Evolutionary conservation across 2,113 vertebrate species (phyloP).

Genomic region (Coptodon bakossiorum): DNA sequence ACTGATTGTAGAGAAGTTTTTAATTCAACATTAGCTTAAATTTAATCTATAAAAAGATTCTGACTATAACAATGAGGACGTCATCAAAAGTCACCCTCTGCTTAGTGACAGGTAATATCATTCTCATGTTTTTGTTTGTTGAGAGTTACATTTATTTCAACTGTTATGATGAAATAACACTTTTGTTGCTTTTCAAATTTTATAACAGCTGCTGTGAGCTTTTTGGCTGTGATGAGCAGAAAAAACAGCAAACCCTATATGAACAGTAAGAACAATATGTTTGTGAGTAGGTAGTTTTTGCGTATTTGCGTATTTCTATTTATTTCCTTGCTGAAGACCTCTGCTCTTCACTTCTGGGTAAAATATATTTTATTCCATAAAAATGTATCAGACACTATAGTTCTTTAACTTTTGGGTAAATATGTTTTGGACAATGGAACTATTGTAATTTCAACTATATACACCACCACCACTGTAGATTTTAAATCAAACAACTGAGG

Average conservation of each 20-base stretch:
- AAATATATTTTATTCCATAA: neutral
- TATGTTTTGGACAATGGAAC: neutral
- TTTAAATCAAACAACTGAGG: neutral
- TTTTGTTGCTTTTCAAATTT: neutral
- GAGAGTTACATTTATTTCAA: neutral
- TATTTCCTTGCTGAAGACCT: neutral
- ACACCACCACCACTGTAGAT: neutral
- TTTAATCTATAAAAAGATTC: neutral
- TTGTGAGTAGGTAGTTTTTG: too few relatives aligned
- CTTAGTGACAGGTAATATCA: constrained; percentile 12
- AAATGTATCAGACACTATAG: neutral
- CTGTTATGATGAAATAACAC: neutral
- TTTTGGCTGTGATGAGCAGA: neutral
- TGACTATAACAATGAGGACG: neutral
- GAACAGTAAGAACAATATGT: too few relatives aligned
- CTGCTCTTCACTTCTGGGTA: neutral
- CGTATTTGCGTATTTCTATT: neutral
- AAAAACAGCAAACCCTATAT: accelerated
- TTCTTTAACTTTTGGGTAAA: neutral
- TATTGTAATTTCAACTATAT: neutral
- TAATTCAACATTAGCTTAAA: neutral
- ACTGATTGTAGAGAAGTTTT: neutral
- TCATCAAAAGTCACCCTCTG: neutral
- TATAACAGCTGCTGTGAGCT: neutral
- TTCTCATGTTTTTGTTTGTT: neutral